Evolutionary conservation across 2,888 invertebrate species (phyloP).

Genomic region (Diachrysia chrysitis): DNA sequence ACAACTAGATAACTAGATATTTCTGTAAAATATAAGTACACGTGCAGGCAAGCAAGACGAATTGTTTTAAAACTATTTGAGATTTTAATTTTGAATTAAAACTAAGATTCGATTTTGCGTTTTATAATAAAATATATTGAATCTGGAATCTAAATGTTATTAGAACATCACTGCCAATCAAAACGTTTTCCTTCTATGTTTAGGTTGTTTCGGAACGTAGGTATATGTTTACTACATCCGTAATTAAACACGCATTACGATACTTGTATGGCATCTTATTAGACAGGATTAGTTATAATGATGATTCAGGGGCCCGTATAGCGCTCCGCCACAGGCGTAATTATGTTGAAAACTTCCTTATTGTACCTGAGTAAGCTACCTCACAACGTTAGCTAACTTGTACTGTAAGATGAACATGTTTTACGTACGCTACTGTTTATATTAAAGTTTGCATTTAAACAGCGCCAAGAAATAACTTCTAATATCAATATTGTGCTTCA

Average conservation of each 20-base stretch:
- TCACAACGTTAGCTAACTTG: constrained; percentile 14
- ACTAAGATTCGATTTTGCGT: too few relatives aligned
- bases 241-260: constrained; percentile 61
- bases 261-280: constrained; percentile 66
- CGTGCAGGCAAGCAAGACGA: too few relatives aligned
- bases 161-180: too few relatives aligned
- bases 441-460: constrained; percentile 7
- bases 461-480: background rate
- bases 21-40: too few relatives aligned
- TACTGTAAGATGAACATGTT: constrained; percentile 28
- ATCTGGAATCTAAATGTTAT: too few relatives aligned
- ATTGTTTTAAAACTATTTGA: too few relatives aligned
- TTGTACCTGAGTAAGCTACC: constrained; percentile 13
- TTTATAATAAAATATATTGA: too few relatives aligned
- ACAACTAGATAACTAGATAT: constrained; percentile 18
- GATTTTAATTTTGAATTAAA: too few relatives aligned
- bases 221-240: constrained; percentile 47
- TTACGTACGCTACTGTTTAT: constrained; percentile 9
- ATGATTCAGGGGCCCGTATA: constrained; percentile 48
- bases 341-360: constrained; percentile 46
- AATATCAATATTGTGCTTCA: constrained; percentile 3
- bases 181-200: background rate
- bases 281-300: constrained; percentile 63
- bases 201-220: constrained; percentile 9
- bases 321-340: constrained; percentile 26